These are phyloP conservation scores for Eurytoma adleriae DNA, from an alignment of 2,888 invertebrate genomes.

Conservation along the genomic window DNA sequence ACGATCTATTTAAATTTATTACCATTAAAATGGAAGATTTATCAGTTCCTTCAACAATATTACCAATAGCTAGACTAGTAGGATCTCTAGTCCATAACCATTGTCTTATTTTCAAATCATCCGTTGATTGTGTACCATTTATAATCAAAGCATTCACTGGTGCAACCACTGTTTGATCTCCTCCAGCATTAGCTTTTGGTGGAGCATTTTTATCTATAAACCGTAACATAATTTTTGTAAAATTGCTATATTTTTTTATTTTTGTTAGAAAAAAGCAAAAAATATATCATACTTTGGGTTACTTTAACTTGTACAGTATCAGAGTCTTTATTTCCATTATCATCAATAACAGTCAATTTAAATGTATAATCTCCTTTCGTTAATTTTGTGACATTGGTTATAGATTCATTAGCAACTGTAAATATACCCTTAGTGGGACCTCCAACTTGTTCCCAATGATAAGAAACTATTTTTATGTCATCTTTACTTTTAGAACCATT, in stretches of 20 bases:
- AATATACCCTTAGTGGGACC: constrained; percentile 78
- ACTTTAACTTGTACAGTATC: constrained; percentile 87
- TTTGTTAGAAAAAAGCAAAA: neutral
- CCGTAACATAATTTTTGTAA: constrained; percentile 1
- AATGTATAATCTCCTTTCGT: constrained; percentile 91
- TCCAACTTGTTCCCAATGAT: constrained; percentile 89
- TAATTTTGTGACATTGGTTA: constrained; percentile 87
- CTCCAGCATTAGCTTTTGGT: constrained; percentile 93
- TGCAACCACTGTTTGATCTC: constrained; percentile 86
- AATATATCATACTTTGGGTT: constrained; percentile 85
- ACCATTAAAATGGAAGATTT: constrained; percentile 87
- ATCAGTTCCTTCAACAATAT: constrained; percentile 86
- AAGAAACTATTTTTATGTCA: constrained; percentile 89
- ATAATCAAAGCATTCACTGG: constrained; percentile 87
- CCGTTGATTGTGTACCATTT: constrained; percentile 90
- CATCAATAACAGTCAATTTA: constrained; percentile 88
- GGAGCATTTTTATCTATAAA: constrained; percentile 89
- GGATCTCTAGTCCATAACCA: constrained; percentile 91
- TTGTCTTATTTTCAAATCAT: constrained; percentile 90
- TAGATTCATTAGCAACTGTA: constrained; percentile 79
- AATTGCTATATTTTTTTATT: neutral
- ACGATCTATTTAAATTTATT: constrained; percentile 59
- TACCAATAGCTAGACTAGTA: constrained; percentile 89
- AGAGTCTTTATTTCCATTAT: constrained; percentile 88
- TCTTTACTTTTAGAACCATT: constrained; percentile 90